A percentile compares a stretch with the other conserved stretches of the same genome.
phyloP scores from a whole-genome alignment of 2,888 invertebrate species.

The Andrena minutula region DNA sequence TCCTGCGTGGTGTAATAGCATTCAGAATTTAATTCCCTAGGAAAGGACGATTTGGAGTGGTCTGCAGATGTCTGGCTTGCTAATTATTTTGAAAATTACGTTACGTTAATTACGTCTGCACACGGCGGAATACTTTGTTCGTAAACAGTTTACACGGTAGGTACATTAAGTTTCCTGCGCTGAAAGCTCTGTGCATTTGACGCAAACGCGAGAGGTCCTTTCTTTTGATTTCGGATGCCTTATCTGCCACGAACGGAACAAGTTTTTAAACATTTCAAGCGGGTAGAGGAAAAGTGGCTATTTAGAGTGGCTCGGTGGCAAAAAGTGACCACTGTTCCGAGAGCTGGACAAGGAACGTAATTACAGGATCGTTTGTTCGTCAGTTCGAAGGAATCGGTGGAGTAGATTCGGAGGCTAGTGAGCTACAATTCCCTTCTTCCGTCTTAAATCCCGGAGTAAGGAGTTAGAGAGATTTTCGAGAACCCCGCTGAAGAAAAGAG shows the following conservation, averaged over 20 bases:
- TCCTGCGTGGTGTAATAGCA: slow-evolving; percentile 34
- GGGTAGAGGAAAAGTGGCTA: neutral
- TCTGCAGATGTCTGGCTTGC: neutral
- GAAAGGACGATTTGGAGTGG: slow-evolving; percentile 11
- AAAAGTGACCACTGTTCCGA: neutral
- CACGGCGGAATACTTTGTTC: neutral
- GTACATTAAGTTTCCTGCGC: neutral
- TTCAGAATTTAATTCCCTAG: slow-evolving; percentile 27
- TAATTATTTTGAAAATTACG: slow-evolving; percentile 17
- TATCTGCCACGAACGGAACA: too few species aligned
- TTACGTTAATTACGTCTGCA: slow-evolving; percentile 1
- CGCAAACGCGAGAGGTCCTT: too few species aligned
- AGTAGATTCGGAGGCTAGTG: slow-evolving; percentile 26
- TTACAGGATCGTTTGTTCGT: slow-evolving; percentile 42
- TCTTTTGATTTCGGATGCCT: too few species aligned
- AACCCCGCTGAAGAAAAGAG: neutral
- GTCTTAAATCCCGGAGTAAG: neutral
- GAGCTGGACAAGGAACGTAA: slow-evolving; percentile 34
- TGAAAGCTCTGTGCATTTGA: too few species aligned
- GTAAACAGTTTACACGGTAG: neutral
- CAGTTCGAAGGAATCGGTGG: slow-evolving; percentile 40
- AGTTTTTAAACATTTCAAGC: neutral
- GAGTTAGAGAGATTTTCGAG: slow-evolving; percentile 8
- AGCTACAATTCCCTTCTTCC: slow-evolving; percentile 15
- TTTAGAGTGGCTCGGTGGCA: neutral